Percentiles rank a stretch among this genome's conserved stretches.
Conservation (phyloP, 2,888 invertebrate species). For the Catonia carolina region DNA sequence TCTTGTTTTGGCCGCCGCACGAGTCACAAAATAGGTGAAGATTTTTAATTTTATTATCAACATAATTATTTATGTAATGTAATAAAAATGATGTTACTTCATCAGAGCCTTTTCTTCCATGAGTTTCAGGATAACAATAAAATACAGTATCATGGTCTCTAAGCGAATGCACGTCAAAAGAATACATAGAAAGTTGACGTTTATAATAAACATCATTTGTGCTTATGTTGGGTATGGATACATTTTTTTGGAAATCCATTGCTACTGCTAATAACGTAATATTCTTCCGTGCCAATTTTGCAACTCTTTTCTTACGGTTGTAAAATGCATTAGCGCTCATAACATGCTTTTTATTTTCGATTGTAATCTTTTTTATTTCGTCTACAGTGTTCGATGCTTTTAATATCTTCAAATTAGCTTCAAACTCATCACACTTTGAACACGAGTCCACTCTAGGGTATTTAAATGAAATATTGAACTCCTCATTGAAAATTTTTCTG, state of each 20-base stretch:
- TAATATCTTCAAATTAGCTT: slow-evolving; percentile 5
- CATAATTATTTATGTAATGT: neutral
- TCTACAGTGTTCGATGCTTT: neutral
- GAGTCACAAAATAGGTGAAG: neutral
- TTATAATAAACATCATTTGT: neutral
- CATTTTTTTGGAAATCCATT: slow-evolving; percentile 4
- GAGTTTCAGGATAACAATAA: neutral
- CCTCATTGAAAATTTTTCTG: slow-evolving; percentile 31
- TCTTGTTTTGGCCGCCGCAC: too few relatives aligned
- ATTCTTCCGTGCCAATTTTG: neutral
- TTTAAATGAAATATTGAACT: slow-evolving; percentile 36
- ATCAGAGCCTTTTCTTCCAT: neutral
- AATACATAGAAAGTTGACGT: neutral
- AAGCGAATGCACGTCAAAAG: neutral
- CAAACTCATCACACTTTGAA: slow-evolving; percentile 18
- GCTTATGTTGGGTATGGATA: neutral
- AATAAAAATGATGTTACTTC: too few relatives aligned
- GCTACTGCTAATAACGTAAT: neutral
- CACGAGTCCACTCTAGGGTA: slow-evolving; percentile 34
- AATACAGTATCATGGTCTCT: neutral
- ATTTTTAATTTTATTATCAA: too few relatives aligned
- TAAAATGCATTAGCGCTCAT: slow-evolving; percentile 2
- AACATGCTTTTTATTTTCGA: slow-evolving; percentile 1
- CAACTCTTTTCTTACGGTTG: neutral
- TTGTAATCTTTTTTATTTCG: slow-evolving; percentile 3